Conservation (phyloP, 2,888 invertebrate genomes). For the Epicampocera succincta region DNA sequence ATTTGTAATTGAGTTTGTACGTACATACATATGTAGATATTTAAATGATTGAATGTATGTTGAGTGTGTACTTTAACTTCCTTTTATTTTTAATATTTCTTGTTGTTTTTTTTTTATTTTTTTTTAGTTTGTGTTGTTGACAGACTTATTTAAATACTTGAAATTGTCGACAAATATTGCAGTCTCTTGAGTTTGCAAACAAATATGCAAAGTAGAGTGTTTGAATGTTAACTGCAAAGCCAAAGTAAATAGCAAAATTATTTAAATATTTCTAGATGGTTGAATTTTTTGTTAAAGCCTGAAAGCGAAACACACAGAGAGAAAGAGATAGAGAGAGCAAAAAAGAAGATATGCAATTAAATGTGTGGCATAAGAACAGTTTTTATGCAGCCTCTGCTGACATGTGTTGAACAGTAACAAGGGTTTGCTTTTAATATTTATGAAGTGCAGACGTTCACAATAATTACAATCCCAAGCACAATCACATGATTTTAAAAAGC, state of each 20-base stretch:
- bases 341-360: conserved; percentile 16
- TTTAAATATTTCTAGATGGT: conserved; percentile 62
- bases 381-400: background rate
- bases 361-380: background rate
- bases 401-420: background rate
- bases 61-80: conserved; percentile 41
- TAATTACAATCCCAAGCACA: no score
- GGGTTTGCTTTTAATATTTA: background rate
- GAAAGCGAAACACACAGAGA: no score
- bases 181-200: conserved; percentile 9
- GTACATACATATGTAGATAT: no score
- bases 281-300: background rate
- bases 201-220: conserved; percentile 19
- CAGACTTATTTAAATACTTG: conserved; percentile 6
- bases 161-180: conserved; percentile 37
- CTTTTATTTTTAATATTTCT: background rate
- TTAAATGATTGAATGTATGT: conserved; percentile 44
- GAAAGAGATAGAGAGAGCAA: background rate
- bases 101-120: no score
- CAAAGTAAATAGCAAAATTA: conserved; percentile 56
- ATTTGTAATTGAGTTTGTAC: conserved; percentile 15
- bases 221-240: conserved; percentile 36
- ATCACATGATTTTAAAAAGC: no score
- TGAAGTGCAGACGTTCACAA: no score
- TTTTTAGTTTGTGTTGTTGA: background rate